phyloP scores from a whole-genome alignment of 2,797 vertebrate genomes.

The Danionella dracula region DNA sequence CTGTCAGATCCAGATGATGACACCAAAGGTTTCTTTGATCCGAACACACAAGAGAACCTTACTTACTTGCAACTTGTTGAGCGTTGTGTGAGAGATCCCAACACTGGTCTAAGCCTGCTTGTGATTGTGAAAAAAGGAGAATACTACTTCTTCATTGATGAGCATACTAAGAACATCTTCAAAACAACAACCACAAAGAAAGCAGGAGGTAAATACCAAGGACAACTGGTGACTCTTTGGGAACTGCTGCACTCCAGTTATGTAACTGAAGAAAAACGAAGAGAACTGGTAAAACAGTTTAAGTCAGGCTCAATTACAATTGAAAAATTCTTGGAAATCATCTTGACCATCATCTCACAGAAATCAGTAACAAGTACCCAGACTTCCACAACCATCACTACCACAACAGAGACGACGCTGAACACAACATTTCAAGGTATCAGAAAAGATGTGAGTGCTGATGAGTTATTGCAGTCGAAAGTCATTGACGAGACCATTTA shows the following conservation, averaged over 20 bases:
- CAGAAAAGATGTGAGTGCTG: slow-evolving; percentile 26
- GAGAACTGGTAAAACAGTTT: slow-evolving; percentile 62
- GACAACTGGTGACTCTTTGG: slow-evolving; percentile 58
- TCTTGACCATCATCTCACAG: slow-evolving; percentile 49
- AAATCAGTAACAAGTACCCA: slow-evolving; percentile 28
- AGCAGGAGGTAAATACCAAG: slow-evolving; percentile 59
- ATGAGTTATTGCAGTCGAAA: slow-evolving; percentile 55
- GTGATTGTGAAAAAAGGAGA: slow-evolving; percentile 69
- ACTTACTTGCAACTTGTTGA: slow-evolving; percentile 75
- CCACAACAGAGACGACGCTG: neutral
- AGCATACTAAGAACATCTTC: slow-evolving; percentile 62
- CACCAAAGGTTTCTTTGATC: slow-evolving; percentile 79
- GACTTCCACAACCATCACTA: slow-evolving; percentile 44
- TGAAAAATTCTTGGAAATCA: slow-evolving; percentile 54
- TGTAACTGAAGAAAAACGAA: slow-evolving; percentile 60
- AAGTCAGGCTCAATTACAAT: slow-evolving; percentile 51
- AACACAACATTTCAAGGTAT: slow-evolving; percentile 31
- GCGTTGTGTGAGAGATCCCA: slow-evolving; percentile 58
- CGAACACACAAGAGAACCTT: slow-evolving; percentile 78
- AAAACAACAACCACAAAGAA: slow-evolving; percentile 48
- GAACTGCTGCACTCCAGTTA: slow-evolving; percentile 72
- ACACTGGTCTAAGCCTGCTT: slow-evolving; percentile 48
- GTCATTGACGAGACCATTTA: slow-evolving; percentile 61
- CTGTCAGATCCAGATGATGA: slow-evolving; percentile 67
- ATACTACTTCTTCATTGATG: slow-evolving; percentile 69